Conservation (phyloP, 2,113 vertebrate genomes). For the Panthera leo region DNA sequence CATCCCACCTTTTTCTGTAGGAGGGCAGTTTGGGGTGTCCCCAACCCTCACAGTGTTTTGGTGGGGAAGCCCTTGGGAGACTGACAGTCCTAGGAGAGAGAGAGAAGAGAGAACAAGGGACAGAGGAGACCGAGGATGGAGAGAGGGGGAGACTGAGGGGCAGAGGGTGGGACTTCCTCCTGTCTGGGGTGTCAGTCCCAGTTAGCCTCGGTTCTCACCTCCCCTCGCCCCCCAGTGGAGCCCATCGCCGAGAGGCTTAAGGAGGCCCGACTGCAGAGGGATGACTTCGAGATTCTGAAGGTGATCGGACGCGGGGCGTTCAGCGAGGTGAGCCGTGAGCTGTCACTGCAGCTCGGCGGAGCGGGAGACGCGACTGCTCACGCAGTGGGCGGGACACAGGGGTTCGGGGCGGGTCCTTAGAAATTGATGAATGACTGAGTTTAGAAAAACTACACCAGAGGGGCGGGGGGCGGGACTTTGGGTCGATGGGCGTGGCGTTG, state of each 20-base stretch:
- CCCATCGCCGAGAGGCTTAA: conserved; percentile 83
- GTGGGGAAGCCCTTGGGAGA: neutral
- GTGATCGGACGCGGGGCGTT: conserved; percentile 93
- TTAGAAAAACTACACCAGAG: neutral
- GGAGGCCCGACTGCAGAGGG: conserved; percentile 86
- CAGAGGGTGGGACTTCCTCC: neutral
- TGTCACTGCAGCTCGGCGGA: accelerated
- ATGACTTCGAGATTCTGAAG: conserved; percentile 92
- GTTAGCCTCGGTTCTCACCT: neutral
- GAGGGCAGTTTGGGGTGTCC: neutral
- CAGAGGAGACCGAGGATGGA: neutral
- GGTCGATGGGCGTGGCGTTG: neutral
- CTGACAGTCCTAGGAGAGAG: neutral
- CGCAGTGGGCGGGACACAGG: neutral
- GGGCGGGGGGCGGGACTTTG: neutral
- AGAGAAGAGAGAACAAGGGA: neutral
- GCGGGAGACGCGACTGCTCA: too few relatives aligned
- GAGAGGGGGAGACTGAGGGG: neutral
- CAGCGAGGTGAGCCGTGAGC: conserved; percentile 89
- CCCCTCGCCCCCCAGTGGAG: conserved; percentile 58
- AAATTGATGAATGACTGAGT: conserved; percentile 70
- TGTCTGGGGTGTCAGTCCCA: neutral
- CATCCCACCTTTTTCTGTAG: neutral
- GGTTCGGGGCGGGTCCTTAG: neutral
- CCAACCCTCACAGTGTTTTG: neutral